Conservation (phyloP, 2,113 vertebrate species). For the Lepus timidus region DNA sequence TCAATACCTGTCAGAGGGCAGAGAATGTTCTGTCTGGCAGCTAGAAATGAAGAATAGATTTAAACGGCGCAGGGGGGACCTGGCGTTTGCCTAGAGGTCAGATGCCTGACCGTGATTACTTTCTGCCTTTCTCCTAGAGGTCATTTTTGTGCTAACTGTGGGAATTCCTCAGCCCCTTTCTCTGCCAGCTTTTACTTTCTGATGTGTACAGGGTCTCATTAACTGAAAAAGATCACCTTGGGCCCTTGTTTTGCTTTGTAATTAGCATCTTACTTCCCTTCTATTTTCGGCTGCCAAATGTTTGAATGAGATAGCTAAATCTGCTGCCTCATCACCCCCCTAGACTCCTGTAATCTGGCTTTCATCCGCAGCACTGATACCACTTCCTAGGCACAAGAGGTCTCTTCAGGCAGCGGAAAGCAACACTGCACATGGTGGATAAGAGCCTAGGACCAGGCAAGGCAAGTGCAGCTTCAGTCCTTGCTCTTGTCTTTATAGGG, state of each 20-base stretch:
- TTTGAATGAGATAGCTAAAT: background rate
- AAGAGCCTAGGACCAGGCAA: background rate
- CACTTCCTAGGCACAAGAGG: background rate
- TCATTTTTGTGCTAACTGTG: background rate
- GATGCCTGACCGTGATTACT: constrained; percentile 31
- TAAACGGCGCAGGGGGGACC: constrained; percentile 54
- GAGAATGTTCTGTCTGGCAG: constrained; percentile 53
- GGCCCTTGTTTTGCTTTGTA: background rate
- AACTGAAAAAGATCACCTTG: constrained; percentile 21
- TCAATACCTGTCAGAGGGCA: constrained; percentile 79
- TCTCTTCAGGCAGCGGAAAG: background rate
- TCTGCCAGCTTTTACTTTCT: background rate
- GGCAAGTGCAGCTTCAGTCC: background rate
- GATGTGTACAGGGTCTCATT: background rate
- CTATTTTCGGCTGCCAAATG: constrained; percentile 18
- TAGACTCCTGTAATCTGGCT: background rate
- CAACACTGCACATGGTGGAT: background rate
- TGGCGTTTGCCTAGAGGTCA: constrained; percentile 58
- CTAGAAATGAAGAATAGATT: constrained; percentile 48
- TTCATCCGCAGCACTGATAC: background rate
- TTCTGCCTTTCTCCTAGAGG: background rate
- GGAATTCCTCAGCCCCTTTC: background rate
- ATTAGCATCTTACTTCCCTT: background rate
- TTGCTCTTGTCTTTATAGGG: background rate
- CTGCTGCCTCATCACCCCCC: background rate